Base-by-base conservation (phyloP, 1,140 invertebrate genomes). In the Metaphire vulgaris region DNA sequence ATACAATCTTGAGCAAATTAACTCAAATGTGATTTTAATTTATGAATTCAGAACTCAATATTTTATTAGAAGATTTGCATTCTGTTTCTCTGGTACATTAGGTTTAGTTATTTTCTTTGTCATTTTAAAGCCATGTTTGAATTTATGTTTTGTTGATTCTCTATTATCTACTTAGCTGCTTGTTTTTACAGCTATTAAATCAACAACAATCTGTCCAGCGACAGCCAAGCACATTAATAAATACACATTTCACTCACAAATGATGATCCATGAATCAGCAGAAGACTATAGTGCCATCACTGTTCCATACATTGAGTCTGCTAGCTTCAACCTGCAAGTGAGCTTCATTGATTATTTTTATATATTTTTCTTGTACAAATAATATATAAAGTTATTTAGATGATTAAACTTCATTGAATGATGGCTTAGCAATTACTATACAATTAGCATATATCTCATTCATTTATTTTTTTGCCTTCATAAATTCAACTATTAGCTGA, bases 161-260 rank as follows among this genome's bases (percentile, higher is more conserved):
- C n/a, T n/a, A n/a, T n/a, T n/a, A n/a, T n/a, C n/a, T n/a, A n/a
- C n/a, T n/a, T n/a, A n/a, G 6, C 41, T 56, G 41, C 21, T 56
- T 56, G 41, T 56, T 56, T 56, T 88, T 86, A 15, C 85, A 95
- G 93, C 88, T 81, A 87, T 96, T 0, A 94, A 93, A 83, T 89
- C 91, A 1, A 93, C 92, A 1, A 88, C 97, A 30, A 94, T 98
- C 77, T 92, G 93, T 87, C 97, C 97, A 16, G 96, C 96, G 0
- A 94, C 93, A 29, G 89, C 93, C 26, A 94, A 95, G 81, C 95
- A 97, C 82, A 91, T 98, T 65, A 86, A 90, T 2, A 97, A 97
- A 83, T 98, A 92, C 86, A 89, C 89, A 28, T 85, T 88, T 67
- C 91, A 94, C 81, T 89, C 91, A 72, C 83, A 89, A 15, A 90